A percentile compares a stretch with the other conserved stretches of the same genome.
Evolutionary conservation across 2,113 vertebrate species (phyloP).

Genomic region (Pygoscelis adeliae): DNA sequence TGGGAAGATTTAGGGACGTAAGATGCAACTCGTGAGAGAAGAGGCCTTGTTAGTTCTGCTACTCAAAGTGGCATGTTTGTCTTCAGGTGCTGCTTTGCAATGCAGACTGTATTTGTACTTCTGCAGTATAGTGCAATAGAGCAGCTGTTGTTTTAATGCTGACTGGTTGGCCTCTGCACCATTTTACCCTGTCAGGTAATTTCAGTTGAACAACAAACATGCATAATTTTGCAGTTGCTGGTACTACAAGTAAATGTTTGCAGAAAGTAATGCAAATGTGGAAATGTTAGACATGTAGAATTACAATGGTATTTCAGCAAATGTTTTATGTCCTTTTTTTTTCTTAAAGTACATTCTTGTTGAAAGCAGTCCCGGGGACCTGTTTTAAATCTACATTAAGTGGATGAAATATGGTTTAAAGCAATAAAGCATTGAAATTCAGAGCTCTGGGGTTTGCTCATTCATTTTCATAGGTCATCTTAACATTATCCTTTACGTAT

Average conservation of each 20-base stretch:
- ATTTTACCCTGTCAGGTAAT: background rate
- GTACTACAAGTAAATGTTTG: background rate
- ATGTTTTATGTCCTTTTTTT: background rate
- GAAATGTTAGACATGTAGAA: background rate
- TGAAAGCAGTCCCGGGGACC: background rate
- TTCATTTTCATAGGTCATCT: background rate
- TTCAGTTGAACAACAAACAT: background rate
- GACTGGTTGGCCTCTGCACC: background rate
- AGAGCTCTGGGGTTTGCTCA: background rate
- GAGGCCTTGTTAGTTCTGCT: background rate
- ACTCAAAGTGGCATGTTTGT: accelerated
- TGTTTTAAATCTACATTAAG: background rate
- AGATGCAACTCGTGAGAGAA: background rate
- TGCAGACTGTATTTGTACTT: background rate
- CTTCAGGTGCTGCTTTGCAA: background rate
- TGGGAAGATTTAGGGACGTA: background rate
- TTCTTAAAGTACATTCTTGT: background rate
- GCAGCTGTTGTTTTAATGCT: background rate
- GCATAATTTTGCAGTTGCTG: background rate
- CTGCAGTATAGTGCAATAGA: background rate
- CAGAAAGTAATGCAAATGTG: background rate
- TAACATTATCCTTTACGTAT: background rate
- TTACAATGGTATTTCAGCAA: background rate
- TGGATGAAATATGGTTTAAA: background rate
- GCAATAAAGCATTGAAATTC: background rate